Conservation (phyloP, 2,888 invertebrate species). For the Lobophora halterata region DNA sequence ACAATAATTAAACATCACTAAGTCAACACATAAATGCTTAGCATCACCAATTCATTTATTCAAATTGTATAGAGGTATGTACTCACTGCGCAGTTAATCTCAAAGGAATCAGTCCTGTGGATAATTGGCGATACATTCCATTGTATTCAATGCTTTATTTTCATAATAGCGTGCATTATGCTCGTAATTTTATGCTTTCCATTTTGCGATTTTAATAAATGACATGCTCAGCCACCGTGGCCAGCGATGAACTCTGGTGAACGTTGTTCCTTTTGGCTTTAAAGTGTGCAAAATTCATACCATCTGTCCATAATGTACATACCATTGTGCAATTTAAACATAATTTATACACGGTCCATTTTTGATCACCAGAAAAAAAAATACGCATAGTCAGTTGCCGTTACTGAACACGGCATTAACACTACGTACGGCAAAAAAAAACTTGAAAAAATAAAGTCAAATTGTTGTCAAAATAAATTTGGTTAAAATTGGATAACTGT, state of each 20-base stretch:
- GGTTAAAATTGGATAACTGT: too few species aligned
- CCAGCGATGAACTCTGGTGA: constrained; percentile 17
- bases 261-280: constrained; percentile 16
- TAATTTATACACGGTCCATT: too few species aligned
- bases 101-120: constrained; percentile 6
- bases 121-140: constrained; percentile 10
- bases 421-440: too few species aligned
- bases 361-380: too few species aligned
- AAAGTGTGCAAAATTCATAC: constrained; percentile 21
- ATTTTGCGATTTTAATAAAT: constrained; percentile 16
- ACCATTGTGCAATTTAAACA: constrained; percentile 22
- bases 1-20: constrained; percentile 8
- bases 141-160: constrained; percentile 3
- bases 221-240: constrained; percentile 16
- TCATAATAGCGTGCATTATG: too few species aligned
- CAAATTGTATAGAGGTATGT: neutral
- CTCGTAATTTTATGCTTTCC: constrained; percentile 3
- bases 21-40: constrained; percentile 1
- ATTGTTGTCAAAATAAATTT: too few species aligned
- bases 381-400: too few species aligned
- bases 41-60: neutral
- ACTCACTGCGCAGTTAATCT: constrained; percentile 2
- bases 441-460: too few species aligned
- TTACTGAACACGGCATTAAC: too few species aligned
- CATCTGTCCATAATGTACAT: constrained; percentile 29